Percentiles rank a stretch among this genome's conserved stretches.
These are phyloP conservation scores for Pachypsylla venusta DNA, from an alignment of 1,140 invertebrate species.

Conservation along the genomic window DNA sequence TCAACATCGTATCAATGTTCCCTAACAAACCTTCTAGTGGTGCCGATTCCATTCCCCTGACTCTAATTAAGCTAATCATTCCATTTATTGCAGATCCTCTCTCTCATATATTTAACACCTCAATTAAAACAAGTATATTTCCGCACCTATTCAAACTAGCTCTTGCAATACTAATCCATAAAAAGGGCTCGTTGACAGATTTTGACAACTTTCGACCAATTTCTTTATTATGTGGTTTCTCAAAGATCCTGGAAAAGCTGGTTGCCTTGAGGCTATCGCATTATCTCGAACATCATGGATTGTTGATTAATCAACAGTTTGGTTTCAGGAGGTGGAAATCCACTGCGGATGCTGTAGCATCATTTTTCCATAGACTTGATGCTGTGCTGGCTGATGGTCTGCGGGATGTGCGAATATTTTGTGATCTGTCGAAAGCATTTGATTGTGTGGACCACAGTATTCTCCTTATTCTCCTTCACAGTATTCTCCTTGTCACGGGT, in stretches of 20 bases:
- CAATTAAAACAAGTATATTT: not conserved
- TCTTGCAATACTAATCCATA: not conserved
- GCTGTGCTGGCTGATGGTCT: not conserved
- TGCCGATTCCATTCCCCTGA: not conserved
- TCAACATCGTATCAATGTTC: not conserved
- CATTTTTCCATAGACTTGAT: not conserved
- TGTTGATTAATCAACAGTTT: not conserved
- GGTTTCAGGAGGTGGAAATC: not conserved
- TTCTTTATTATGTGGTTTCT: not conserved
- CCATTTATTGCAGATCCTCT: not conserved
- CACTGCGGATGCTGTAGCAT: not conserved
- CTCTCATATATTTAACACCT: not conserved
- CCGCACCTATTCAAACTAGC: not conserved
- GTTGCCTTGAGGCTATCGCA: not conserved
- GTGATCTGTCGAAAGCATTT: not conserved
- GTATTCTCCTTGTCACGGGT: no score
- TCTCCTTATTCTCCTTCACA: no score
- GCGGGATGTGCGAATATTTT: not conserved
- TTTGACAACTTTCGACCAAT: not conserved
- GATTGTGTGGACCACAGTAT: not conserved
- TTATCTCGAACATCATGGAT: not conserved
- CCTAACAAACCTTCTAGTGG: not conserved
- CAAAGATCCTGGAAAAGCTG: not conserved
- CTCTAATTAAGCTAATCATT: not conserved
- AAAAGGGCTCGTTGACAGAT: not conserved